Conservation (phyloP, 35 echinoderm and acorn worm genomes). For the Holothuria glaberrima region DNA sequence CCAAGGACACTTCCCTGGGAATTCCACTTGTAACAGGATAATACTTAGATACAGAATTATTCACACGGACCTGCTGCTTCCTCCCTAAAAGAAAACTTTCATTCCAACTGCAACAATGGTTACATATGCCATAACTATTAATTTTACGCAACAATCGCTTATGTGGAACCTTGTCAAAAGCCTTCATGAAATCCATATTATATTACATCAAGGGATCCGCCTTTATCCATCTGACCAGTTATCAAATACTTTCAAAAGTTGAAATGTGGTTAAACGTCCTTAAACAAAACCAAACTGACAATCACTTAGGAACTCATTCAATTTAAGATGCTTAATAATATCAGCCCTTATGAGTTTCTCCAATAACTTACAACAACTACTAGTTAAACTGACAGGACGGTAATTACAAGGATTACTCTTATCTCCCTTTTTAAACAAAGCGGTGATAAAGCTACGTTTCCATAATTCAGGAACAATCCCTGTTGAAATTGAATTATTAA, state of each 20-base stretch:
- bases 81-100: slow-evolving; percentile 7
- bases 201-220: no score
- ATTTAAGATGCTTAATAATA: no score
- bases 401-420: slow-evolving; percentile 26
- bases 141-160: neutral
- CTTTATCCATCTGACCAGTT: neutral
- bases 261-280: neutral
- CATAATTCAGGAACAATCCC: neutral
- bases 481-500: slow-evolving; percentile 7
- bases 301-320: no score
- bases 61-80: neutral
- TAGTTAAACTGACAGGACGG: neutral
- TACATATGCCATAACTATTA: neutral
- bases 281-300: no score
- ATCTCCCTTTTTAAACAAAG: slow-evolving; percentile 22
- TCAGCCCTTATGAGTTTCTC: no score
- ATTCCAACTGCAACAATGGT: neutral
- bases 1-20: neutral
- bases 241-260: neutral
- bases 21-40: slow-evolving; percentile 3
- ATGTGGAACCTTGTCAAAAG: neutral
- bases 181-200: no score
- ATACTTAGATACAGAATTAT: neutral
- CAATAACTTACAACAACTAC: slow-evolving; percentile 1
- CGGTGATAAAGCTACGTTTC: neutral